Evolutionary conservation across 2,113 vertebrate species (phyloP).

Genomic region (Peucedramus taeniatus): DNA sequence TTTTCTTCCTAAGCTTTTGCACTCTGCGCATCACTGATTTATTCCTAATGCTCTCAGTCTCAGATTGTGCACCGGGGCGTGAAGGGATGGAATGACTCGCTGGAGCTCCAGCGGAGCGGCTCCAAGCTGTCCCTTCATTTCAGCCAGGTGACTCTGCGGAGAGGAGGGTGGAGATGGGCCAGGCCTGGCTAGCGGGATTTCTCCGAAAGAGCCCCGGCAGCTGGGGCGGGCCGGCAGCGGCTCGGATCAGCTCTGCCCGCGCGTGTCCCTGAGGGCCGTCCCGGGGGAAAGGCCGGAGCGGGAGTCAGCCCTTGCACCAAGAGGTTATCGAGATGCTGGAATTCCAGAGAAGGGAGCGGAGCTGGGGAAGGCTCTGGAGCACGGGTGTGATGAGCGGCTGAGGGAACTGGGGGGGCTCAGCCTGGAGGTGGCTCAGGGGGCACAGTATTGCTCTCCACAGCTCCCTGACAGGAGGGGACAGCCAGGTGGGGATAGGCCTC

Average conservation of each 20-base stretch:
- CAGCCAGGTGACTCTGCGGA: background rate
- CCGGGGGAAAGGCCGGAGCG: fast-evolving
- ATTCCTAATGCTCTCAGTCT: background rate
- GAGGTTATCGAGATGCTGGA: background rate
- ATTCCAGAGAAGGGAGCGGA: background rate
- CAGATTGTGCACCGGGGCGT: fast-evolving
- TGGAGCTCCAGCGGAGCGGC: background rate
- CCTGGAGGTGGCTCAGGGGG: background rate
- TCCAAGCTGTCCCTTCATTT: background rate
- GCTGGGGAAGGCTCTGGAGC: background rate
- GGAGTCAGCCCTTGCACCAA: no score
- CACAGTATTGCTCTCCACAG: fast-evolving
- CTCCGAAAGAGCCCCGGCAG: background rate
- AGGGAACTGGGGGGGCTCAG: background rate
- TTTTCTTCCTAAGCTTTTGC: background rate
- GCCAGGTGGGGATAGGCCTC: background rate
- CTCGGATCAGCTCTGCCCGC: background rate
- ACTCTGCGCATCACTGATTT: background rate
- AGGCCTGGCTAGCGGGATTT: background rate
- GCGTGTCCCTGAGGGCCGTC: fast-evolving
- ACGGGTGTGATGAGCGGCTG: background rate
- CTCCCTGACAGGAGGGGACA: background rate
- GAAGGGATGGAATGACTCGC: background rate
- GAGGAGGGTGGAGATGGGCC: background rate
- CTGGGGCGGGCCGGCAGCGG: fast-evolving